A percentile compares a stretch with the other conserved stretches of the same genome.
These are phyloP conservation scores for Catostomus latipinnis DNA, from an alignment of 2,797 vertebrate species.

Conservation along the genomic window DNA sequence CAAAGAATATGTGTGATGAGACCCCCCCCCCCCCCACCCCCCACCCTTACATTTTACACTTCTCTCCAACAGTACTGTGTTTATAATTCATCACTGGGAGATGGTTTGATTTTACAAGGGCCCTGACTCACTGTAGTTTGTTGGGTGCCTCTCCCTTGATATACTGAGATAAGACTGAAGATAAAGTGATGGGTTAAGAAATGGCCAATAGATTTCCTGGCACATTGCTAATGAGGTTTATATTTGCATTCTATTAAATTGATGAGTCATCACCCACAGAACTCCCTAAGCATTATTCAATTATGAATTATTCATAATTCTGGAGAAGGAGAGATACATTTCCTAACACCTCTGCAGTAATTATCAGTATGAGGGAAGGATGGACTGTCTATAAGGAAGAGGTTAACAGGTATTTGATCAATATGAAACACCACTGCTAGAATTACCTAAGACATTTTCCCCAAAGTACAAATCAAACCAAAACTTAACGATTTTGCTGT, in stretches of 20 bases:
- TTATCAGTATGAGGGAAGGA: not conserved
- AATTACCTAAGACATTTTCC: not conserved
- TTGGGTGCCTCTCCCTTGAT: slow-evolving; percentile 2
- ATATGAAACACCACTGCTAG: not conserved
- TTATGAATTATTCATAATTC: not conserved
- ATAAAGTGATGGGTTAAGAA: not conserved
- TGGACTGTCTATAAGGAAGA: not conserved
- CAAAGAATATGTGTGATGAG: not conserved
- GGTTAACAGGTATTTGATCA: not conserved
- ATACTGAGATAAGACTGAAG: slow-evolving; percentile 5
- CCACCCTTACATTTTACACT: too few relatives aligned
- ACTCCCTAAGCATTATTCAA: slow-evolving; percentile 7
- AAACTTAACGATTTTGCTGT: not conserved
- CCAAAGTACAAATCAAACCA: not conserved
- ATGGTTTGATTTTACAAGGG: slow-evolving; percentile 1
- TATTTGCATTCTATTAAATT: slow-evolving; percentile 26
- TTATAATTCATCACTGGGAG: slow-evolving; percentile 19
- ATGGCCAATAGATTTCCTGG: slow-evolving; percentile 42
- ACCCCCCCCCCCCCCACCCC: not conserved
- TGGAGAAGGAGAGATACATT: slow-evolving; percentile 32
- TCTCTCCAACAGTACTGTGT: not conserved
- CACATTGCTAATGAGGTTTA: slow-evolving; percentile 25
- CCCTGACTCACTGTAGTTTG: not conserved
- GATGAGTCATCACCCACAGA: slow-evolving; percentile 23
- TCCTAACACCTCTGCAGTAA: slow-evolving; percentile 46